Conservation (phyloP, 2,888 invertebrate genomes). For the Onchidella celtica region DNA sequence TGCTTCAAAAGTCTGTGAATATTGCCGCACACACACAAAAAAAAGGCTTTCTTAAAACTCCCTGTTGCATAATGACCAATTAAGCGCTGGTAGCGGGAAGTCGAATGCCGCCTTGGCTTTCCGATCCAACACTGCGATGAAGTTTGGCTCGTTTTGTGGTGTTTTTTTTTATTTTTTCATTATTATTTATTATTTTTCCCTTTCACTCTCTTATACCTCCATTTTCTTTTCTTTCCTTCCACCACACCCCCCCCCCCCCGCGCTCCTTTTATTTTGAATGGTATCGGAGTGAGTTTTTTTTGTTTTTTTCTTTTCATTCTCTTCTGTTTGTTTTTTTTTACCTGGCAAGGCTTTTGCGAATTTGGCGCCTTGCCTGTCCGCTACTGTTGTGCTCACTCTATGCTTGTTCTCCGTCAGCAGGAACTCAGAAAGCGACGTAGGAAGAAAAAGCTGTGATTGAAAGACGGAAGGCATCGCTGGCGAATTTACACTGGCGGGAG, state of each 20-base stretch:
- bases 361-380: slow-evolving; percentile 13
- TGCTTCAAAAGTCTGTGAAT: no score
- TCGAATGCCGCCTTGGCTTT: no score
- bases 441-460: no score
- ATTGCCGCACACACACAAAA: no score
- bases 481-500: background rate
- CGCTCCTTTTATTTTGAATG: background rate
- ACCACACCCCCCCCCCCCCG: background rate
- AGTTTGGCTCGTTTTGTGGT: no score
- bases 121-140: no score
- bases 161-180: background rate
- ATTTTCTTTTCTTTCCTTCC: background rate
- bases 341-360: background rate
- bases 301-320: slow-evolving; percentile 17
- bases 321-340: background rate
- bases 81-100: no score
- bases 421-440: no score
- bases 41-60: no score
- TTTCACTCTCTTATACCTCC: background rate
- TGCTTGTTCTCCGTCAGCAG: background rate
- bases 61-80: no score
- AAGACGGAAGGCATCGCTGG: no score
- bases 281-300: background rate
- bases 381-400: background rate
- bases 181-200: background rate